Base-by-base conservation (phyloP, 2,888 invertebrate species). In the Dynastes tityus region DNA sequence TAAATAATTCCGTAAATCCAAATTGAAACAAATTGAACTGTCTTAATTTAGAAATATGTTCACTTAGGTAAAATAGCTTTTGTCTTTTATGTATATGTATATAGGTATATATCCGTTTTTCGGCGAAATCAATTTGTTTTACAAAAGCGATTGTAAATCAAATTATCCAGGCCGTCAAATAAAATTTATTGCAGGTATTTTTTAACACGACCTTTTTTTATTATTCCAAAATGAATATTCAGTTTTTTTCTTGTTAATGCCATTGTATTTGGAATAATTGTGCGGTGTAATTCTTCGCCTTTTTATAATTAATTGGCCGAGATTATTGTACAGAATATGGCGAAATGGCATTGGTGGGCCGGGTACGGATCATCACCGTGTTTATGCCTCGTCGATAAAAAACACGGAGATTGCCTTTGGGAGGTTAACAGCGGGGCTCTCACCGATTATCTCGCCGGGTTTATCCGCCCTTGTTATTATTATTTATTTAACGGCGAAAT, bases 401-500 rank as follows among this genome's bases (percentile, higher is more conserved):
- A 68, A 51, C 8, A 68, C 29, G 13, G 68, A 68, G 51, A 68
- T 51, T 29, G 68, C 51, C 63, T 68, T 22, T 22, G n/a, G 51
- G 51, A 29, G 51, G 29, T 68, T 51, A 68, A 49, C 11, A 16
- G 16, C 22, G 45, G 67, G 22, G 27, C 9, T 27, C 58, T 29
- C 45, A 45, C 63, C 73, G 73, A 74, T 73, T 73, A 45, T 63
- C 73, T 16, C 55, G 40, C 55, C 37, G 16, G n/a, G 27, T 16
- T 16, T 27, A 37, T 45, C 13, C 61, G 4, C 45, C 45, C 27
- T 40, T 37, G 53, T 32, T 55, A 37, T 73, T 74, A 63, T 74
- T 74, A 74, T 74, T 74, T 74, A 74, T 74, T 74, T 61, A 45
- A 74, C 45, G 61, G n/a, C 22, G 61, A 61, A 74, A 74, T 74